These are phyloP conservation scores for Orthosia incerta DNA, from an alignment of 2,888 invertebrate species.

Conservation along the genomic window DNA sequence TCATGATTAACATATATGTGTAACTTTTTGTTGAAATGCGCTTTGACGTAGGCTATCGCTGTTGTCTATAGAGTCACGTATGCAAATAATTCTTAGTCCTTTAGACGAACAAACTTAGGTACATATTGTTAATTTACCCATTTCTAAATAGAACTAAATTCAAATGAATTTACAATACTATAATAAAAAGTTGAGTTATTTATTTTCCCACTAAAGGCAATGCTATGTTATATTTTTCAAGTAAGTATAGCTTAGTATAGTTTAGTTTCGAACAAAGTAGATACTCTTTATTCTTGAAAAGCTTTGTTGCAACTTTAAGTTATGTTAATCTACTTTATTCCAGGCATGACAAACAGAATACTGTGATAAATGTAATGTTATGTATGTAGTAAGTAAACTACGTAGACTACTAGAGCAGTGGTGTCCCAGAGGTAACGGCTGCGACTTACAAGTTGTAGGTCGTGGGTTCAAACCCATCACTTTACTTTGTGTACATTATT, in stretches of 20 bases:
- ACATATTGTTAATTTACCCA: not conserved
- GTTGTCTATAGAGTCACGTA: not conserved
- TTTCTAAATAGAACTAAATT: not conserved
- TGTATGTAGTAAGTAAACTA: not conserved
- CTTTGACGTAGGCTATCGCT: conserved; percentile 2
- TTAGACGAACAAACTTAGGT: not conserved
- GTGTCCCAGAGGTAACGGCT: too few relatives aligned
- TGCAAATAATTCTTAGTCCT: not conserved
- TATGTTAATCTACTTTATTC: too few relatives aligned
- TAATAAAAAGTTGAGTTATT: not conserved
- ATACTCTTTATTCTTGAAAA: too few relatives aligned
- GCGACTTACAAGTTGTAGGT: too few relatives aligned
- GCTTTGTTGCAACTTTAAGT: too few relatives aligned
- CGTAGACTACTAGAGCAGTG: too few relatives aligned
- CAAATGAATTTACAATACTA: too few relatives aligned
- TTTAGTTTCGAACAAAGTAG: not conserved
- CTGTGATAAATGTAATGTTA: not conserved
- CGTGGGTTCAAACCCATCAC: too few relatives aligned
- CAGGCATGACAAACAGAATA: not conserved
- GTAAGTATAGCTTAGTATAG: too few relatives aligned
- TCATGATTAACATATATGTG: conserved; percentile 42
- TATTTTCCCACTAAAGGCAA: not conserved
- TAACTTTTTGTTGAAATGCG: conserved; percentile 36
- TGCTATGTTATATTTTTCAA: not conserved
- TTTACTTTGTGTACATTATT: too few relatives aligned